Conservation (phyloP, 2,888 invertebrate species). For the Synergus laeviventris region DNA sequence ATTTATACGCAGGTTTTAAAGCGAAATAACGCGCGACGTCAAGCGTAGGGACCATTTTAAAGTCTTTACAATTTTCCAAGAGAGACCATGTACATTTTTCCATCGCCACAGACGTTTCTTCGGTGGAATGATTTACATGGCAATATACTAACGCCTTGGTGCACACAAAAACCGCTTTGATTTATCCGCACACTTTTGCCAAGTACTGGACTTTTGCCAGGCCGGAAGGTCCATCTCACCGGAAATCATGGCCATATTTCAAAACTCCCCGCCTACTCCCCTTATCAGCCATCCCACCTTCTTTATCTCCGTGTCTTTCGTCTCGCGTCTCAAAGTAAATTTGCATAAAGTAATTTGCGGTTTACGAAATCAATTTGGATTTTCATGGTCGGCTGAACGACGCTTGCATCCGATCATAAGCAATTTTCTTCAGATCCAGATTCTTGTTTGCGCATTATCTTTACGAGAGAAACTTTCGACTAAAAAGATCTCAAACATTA, state of each 20-base stretch:
- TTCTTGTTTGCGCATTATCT: too few relatives aligned
- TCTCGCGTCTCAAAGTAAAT: not conserved
- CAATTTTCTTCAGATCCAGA: not conserved
- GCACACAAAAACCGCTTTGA: constrained; percentile 40
- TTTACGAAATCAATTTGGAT: constrained; percentile 3
- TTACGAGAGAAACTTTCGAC: not conserved
- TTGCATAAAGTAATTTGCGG: constrained; percentile 29
- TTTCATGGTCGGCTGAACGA: not conserved
- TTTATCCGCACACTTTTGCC: constrained; percentile 41
- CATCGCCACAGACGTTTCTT: constrained; percentile 21
- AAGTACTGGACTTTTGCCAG: constrained; percentile 43
- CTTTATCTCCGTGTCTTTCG: constrained; percentile 6
- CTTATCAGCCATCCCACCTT: not conserved
- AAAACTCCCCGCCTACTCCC: not conserved
- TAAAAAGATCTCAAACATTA: too few relatives aligned
- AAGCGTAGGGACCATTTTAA: constrained; percentile 1
- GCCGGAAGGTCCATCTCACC: constrained; percentile 42
- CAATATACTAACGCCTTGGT: constrained; percentile 41
- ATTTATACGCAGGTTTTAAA: constrained; percentile 6
- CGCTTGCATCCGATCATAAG: not conserved
- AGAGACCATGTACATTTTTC: not conserved
- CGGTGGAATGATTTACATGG: constrained; percentile 37
- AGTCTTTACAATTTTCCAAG: constrained; percentile 13
- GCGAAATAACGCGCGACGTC: constrained; percentile 24
- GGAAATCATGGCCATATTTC: constrained; percentile 39